Evolutionary conservation across 2,113 vertebrate species (phyloP).

Genomic region (Sinocyclocheilus anophthalmus): DNA sequence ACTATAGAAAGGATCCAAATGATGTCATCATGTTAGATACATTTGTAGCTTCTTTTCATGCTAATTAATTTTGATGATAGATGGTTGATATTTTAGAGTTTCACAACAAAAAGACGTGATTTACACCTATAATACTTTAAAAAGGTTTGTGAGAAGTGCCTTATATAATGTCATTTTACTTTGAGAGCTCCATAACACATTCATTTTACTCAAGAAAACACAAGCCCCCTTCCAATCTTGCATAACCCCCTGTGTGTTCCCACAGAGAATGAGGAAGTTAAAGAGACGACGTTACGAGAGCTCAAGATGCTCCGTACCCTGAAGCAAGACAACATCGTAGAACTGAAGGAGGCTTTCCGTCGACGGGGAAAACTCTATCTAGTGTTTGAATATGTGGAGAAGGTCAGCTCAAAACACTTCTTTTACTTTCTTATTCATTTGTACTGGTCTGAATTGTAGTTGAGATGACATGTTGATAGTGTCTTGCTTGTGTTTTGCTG

Average conservation of each 20-base stretch:
- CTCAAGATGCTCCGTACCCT: conserved; percentile 99
- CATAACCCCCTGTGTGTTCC: conserved; percentile 31
- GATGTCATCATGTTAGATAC: no score
- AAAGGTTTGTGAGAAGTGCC: background rate
- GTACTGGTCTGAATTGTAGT: conserved; percentile 10
- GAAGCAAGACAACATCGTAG: conserved; percentile 99
- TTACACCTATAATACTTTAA: background rate
- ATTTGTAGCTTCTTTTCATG: no score
- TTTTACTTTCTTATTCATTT: background rate
- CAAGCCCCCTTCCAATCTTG: background rate
- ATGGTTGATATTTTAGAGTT: no score
- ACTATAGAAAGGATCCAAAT: no score
- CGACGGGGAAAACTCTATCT: conserved; percentile 96
- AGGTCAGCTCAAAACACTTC: conserved; percentile 74
- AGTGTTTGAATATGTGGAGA: conserved; percentile 87
- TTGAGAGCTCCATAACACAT: background rate
- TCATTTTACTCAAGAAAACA: conserved; percentile 11
- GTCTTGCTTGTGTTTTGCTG: conserved; percentile 39
- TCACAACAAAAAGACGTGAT: background rate
- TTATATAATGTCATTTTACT: background rate
- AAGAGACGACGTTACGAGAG: conserved; percentile 88
- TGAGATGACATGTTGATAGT: background rate
- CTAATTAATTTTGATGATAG: no score
- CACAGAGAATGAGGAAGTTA: conserved; percentile 82
- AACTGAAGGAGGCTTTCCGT: conserved; percentile 97